Evolutionary conservation across 1,140 invertebrate genomes (phyloP).

Genomic region (Chironomus striatipennis): DNA sequence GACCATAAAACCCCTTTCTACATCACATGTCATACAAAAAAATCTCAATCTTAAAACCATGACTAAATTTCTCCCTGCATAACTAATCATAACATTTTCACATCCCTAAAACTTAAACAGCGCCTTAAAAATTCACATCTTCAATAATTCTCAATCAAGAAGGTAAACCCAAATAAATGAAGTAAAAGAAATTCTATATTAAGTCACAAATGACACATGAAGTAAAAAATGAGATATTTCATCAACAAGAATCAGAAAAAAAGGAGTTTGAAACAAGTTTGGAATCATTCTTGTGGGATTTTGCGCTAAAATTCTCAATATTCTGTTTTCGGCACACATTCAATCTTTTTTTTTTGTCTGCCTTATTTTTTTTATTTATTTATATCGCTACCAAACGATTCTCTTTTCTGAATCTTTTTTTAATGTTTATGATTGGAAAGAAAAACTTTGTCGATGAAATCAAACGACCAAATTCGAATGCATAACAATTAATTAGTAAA

Average conservation of each 20-base stretch:
- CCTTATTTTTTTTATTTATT: neutral
- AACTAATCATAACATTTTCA: too few species aligned
- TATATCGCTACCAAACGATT: neutral
- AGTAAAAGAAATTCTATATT: neutral
- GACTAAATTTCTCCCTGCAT: too few species aligned
- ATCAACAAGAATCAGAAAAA: neutral
- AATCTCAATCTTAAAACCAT: too few species aligned
- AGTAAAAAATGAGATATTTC: neutral
- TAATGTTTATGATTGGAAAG: neutral
- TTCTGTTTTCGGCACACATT: slow-evolving; percentile 1
- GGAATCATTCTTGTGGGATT: slow-evolving; percentile 2
- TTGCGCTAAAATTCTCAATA: slow-evolving; percentile 13
- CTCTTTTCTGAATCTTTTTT: neutral
- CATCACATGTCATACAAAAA: too few species aligned
- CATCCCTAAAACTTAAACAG: too few species aligned
- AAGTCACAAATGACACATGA: neutral
- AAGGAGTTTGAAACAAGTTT: neutral
- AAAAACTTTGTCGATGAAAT: neutral
- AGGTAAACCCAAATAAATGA: too few species aligned
- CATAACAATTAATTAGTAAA: slow-evolving; percentile 4
- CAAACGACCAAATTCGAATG: neutral
- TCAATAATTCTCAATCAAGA: too few species aligned
- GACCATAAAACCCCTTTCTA: too few species aligned
- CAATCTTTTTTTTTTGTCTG: neutral
- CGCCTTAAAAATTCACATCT: too few species aligned